Evolutionary conservation across 2,888 invertebrate species (phyloP).

Genomic region (Phasia obesa): DNA sequence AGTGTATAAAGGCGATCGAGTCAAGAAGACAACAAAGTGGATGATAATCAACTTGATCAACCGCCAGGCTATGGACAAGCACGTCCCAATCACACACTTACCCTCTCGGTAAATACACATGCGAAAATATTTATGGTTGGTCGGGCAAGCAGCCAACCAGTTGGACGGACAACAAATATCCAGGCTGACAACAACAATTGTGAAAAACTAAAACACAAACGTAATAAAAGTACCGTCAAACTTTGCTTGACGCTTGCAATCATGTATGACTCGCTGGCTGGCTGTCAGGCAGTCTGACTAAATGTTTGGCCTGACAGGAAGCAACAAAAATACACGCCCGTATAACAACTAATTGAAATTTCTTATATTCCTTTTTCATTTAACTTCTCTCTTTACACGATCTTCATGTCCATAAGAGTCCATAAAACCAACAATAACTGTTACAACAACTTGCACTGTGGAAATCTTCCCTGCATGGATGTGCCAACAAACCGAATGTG

Average conservation of each 20-base stretch:
- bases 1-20: constrained; percentile 68
- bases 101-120: constrained; percentile 25
- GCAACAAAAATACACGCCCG: constrained; percentile 57
- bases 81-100: constrained; percentile 62
- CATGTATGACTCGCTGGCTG: constrained; percentile 46
- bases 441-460: neutral
- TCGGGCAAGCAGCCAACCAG: constrained; percentile 42
- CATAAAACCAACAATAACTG: constrained; percentile 5
- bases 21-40: constrained; percentile 67
- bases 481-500: constrained; percentile 20
- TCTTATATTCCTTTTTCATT: constrained; percentile 21
- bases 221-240: constrained; percentile 27
- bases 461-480: constrained; percentile 49
- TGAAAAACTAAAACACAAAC: constrained; percentile 24
- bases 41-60: constrained; percentile 64
- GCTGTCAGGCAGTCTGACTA: constrained; percentile 9
- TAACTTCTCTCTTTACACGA: constrained; percentile 16
- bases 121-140: constrained; percentile 3
- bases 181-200: constrained; percentile 47
- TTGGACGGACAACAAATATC: constrained; percentile 21
- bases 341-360: constrained; percentile 64
- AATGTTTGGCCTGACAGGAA: constrained; percentile 60
- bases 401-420: constrained; percentile 53
- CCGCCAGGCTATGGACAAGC: constrained; percentile 67
- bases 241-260: constrained; percentile 21